Conservation (phyloP, 1,140 invertebrate genomes). For the Caenorhabditis tropicalis region DNA sequence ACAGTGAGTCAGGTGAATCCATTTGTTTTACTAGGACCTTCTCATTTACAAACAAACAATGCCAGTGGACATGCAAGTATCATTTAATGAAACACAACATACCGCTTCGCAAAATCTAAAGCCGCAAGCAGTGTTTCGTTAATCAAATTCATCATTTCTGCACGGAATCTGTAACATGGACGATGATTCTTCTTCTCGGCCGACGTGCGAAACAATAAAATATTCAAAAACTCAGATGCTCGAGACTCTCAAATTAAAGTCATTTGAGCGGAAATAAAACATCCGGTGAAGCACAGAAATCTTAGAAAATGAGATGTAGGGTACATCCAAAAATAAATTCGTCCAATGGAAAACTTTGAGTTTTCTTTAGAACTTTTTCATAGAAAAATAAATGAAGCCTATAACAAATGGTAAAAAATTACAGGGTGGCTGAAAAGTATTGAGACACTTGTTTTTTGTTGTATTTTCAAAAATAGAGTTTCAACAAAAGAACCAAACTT, state of each 20-base stretch:
- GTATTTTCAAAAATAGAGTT: too few species aligned
- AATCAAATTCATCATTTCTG: not conserved
- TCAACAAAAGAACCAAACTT: too few species aligned
- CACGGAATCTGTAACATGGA: not conserved
- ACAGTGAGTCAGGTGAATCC: too few species aligned
- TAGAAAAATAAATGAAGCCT: too few species aligned
- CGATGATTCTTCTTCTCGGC: not conserved
- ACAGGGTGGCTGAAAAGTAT: too few species aligned
- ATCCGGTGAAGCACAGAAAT: not conserved
- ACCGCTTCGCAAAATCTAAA: not conserved
- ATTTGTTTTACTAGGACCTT: too few species aligned
- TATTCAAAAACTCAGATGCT: not conserved
- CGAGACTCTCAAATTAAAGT: constrained; percentile 6
- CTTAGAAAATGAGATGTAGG: not conserved
- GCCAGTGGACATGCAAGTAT: too few species aligned
- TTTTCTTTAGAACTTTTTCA: not conserved
- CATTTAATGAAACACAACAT: too few species aligned
- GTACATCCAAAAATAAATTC: not conserved
- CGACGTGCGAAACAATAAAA: constrained; percentile 16
- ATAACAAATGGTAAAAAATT: not conserved
- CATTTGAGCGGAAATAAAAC: not conserved
- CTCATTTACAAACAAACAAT: too few species aligned
- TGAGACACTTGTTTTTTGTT: too few species aligned
- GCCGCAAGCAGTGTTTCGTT: not conserved
- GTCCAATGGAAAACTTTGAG: not conserved